Evolutionary conservation across 2,797 vertebrate genomes (phyloP), one percentile per base, ranked within the genome.

Genomic region (Gadopsis marmoratus): DNA sequence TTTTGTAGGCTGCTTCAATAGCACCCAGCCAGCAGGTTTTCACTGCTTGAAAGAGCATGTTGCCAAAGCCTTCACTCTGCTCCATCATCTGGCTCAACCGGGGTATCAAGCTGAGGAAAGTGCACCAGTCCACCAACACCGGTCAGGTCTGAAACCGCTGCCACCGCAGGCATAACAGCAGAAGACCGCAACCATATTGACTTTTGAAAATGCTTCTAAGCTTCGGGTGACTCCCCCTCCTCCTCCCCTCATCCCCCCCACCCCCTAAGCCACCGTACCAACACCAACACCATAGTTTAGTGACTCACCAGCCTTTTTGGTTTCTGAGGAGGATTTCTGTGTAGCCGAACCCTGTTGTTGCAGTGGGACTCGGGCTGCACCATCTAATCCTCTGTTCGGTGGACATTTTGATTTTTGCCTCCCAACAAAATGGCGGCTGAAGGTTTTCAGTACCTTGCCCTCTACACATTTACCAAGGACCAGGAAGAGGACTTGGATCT

Each of bases 401-500:
- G 54, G 90, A 90, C 91, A 93, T 93, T 91, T 93, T 92, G 84
- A 80, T 68, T 89, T 75, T 50, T 73, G 55, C 74, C 64, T 75
- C 37, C 60, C 33, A 47, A 84, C 84, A 93, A 94, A 93, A 96
- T 95, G 95, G 92, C 94, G 37, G 87, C 93, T 0, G 97, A 98
- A 39, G 97, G 96, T 68, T 98, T 97, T 92, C 97, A 97, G 88
- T 99, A 98, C 91, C 95, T 96, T 0, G 97, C 97, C 0, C 94
- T 98, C 77, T 97, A 97, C 83, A 82, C 90, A 0, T 98, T 97
- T 90, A 90, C 89, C 75, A 98, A 97, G 89, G 97, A 98, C 87
- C 95, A 97, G 3, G 97, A 97, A 0, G 97, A 98, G 84, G 97
- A 98, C 95, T 93, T 99, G 75, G 97, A 98, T 54, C 94, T 99